Conservation (phyloP, 2,797 vertebrate species). For the Melopsittacus undulatus region DNA sequence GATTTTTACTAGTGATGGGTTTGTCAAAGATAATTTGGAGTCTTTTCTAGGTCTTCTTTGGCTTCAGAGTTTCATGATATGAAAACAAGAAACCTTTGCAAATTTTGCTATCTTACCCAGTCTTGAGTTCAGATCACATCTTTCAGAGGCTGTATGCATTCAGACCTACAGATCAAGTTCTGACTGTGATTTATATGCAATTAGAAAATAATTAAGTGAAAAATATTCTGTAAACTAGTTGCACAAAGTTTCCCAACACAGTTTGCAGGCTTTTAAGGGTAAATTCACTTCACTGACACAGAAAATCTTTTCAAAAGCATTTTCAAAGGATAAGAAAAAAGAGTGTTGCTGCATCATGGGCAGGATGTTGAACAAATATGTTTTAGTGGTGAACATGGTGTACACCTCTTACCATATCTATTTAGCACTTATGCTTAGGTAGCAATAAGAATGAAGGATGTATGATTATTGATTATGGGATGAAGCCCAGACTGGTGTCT, state of each 20-base stretch:
- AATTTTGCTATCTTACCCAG: neutral
- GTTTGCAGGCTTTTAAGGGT: neutral
- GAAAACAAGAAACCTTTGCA: neutral
- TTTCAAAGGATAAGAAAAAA: neutral
- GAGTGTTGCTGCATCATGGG: neutral
- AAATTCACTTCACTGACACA: neutral
- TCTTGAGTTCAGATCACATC: neutral
- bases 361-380: slow-evolving; percentile 13
- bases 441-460: slow-evolving; percentile 55
- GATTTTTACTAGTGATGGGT: neutral
- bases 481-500: slow-evolving; percentile 41
- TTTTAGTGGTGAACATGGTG: neutral
- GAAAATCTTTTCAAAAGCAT: neutral
- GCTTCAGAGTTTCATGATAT: neutral
- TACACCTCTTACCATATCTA: neutral
- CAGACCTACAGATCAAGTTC: neutral
- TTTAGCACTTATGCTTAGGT: slow-evolving; percentile 24
- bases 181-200: neutral
- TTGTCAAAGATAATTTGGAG: neutral
- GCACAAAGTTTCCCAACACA: neutral
- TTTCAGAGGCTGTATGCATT: neutral
- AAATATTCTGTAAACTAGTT: neutral
- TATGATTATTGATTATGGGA: slow-evolving; percentile 50
- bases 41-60: neutral
- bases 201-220: slow-evolving; percentile 9